Evolutionary conservation across 2,888 invertebrate species (phyloP), one percentile per base, ranked within the genome.

Genomic region (Parnassius orleans): DNA sequence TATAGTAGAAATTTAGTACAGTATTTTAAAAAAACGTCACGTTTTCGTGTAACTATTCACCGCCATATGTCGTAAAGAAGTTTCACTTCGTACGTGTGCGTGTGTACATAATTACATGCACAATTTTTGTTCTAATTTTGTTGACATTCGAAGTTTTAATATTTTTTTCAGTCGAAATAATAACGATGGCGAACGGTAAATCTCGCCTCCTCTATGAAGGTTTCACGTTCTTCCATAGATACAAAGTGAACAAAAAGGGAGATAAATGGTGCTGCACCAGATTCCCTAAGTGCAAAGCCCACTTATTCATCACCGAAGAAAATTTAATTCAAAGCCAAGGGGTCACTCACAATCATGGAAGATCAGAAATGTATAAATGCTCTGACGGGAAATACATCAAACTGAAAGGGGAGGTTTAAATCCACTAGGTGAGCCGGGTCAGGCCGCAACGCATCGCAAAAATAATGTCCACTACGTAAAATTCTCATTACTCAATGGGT

Each of bases 121-220:
- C 33, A 5, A 19, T 33, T 33, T 33, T 33, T 33, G 33, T 33
- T 33, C 33, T 33, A 33, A 33, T 33, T 33, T 33, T 5, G 33
- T 33, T 33, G 33, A 33, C 33, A 33, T 33, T 33, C 5, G 33
- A 33, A 33, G 33, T 33, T 33, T 33, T 33, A 33, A 33, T 33
- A 33, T 33, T 33, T 42, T 43, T 76, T 73, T 58, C 73, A 81
- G 80, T 68, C n/a, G 55, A 66, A 63, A 58, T 80, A n/a, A 81
- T 84, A 19, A 71, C 73, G 9, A 81, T 81, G 82, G 69, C 68
- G 0, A 75, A 65, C 44, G 81, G 83, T 0, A 83, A 77, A 48
- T 69, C 53, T 15, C 64, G 68, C 9, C 56, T 75, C 5, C 57
- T 75, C 1, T 68, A 68, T 57, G 60, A 70, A 2, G 75, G 75